phyloP scores from a whole-genome alignment of 2,797 vertebrate genomes.

The Typhlichthys eigenmanni region DNA sequence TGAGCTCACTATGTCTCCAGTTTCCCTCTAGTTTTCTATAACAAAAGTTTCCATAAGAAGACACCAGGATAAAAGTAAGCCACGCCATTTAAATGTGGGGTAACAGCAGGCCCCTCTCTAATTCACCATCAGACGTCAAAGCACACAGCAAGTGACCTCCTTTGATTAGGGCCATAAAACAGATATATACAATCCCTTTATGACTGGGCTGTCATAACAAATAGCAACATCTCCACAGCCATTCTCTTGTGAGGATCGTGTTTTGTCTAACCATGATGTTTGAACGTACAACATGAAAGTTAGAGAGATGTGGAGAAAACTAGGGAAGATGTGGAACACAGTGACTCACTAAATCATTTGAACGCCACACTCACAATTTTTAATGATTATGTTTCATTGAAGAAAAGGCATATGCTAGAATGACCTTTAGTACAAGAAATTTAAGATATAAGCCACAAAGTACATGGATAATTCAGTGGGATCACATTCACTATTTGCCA shows the following conservation, averaged over 20 bases:
- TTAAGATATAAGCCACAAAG: neutral
- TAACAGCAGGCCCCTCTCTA: slow-evolving; percentile 49
- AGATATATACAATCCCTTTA: slow-evolving; percentile 40
- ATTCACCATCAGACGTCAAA: slow-evolving; percentile 63
- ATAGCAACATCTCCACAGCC: slow-evolving; percentile 45
- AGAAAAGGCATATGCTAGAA: neutral
- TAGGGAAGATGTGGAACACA: slow-evolving; percentile 33
- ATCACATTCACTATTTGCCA: no score
- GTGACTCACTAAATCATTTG: slow-evolving; percentile 41
- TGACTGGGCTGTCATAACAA: slow-evolving; percentile 42
- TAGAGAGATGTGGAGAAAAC: slow-evolving; percentile 31
- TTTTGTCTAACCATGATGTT: slow-evolving; percentile 66
- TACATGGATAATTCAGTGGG: no score
- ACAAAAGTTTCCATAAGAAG: slow-evolving; percentile 30
- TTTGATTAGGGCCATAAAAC: slow-evolving; percentile 49
- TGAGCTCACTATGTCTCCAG: neutral
- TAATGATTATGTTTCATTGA: slow-evolving; percentile 37
- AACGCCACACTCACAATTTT: slow-evolving; percentile 58
- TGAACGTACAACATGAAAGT: slow-evolving; percentile 46
- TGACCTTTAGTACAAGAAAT: neutral
- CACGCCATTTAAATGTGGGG: slow-evolving; percentile 50
- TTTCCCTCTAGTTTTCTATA: neutral
- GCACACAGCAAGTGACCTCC: slow-evolving; percentile 50
- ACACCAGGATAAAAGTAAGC: slow-evolving; percentile 44
- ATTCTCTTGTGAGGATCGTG: slow-evolving; percentile 46